Evolutionary conservation across 2,113 vertebrate species (phyloP), one percentile per base, ranked within the genome.

Genomic region (Callithrix jacchus): DNA sequence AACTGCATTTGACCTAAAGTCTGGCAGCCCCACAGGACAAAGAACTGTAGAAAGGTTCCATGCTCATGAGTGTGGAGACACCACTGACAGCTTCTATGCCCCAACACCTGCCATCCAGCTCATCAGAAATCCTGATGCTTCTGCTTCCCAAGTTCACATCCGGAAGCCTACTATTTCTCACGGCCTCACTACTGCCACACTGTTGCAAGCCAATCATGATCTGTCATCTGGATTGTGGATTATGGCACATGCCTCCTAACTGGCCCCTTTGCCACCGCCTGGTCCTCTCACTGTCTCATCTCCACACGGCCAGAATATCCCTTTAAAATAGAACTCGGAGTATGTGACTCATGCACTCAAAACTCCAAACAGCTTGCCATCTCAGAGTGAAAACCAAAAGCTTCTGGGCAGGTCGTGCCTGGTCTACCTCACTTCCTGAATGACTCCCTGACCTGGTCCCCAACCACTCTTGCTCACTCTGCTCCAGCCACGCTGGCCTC

Each of bases 41-140:
- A 86, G 21, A 87, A 30, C 8, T 45, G 25, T 16, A 66, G 35
- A 73, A 23, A 66, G 45, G 64, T 83, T 85, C 64, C 61, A 93
- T 40, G 70, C 32, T 80, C 66, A 61, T 8, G 9, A n/a, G 32
- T 58, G 25, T 40, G 64, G 12, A 20, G 14, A 42, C 40, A 54
- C 23, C 0, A 0, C 7, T 16, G 9, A 54, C 1, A 2, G 25
- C 32, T 47, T 58, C 23, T 30, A 8, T 7, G 71, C 42, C 30
- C 35, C 66, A 23, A 64, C 10, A 79, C 4, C 45, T 4, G 27
- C 56, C 17, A 30, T 4, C 23, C n/a, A 68, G 89, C 32, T 56
- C 27, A 20, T 40, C 58, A 89, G 64, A 84, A 85, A 47, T 20
- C 37, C 58, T 66, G 37, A 82, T 32, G 20, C 1, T 21, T 90